Percentiles rank a stretch among this genome's conserved stretches.
Conservation (phyloP, 1,140 invertebrate species). For the Melanaphis sacchari region DNA sequence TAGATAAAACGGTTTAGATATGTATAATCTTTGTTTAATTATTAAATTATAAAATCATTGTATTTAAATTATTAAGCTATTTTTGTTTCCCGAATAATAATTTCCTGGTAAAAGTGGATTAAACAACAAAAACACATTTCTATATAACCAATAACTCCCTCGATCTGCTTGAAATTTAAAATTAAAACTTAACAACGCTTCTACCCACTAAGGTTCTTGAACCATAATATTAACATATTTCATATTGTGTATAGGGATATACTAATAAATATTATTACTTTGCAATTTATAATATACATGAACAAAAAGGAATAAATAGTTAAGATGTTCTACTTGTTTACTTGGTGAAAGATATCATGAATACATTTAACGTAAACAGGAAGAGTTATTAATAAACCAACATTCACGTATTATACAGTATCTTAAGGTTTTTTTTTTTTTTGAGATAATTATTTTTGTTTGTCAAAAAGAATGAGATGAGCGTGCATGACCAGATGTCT, state of each 20-base stretch:
- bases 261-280: constrained; percentile 17
- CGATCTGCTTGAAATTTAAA: background rate
- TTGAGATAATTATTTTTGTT: constrained; percentile 23
- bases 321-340: background rate
- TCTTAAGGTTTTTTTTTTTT: background rate
- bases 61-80: background rate
- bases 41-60: background rate
- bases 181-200: background rate
- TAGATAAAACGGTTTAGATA: background rate
- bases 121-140: background rate
- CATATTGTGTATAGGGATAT: background rate
- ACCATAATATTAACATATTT: background rate
- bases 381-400: constrained; percentile 32
- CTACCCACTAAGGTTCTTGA: background rate
- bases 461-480: background rate
- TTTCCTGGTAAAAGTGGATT: background rate
- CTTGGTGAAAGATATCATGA: background rate
- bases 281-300: background rate
- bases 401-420: background rate
- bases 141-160: background rate
- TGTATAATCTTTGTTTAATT: background rate
- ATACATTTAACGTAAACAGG: background rate
- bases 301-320: background rate
- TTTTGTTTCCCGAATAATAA: background rate
- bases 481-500: constrained; percentile 18